A percentile compares a stretch with the other conserved stretches of the same genome.
Conservation (phyloP, 2,888 invertebrate genomes). For the Myathropa florea region DNA sequence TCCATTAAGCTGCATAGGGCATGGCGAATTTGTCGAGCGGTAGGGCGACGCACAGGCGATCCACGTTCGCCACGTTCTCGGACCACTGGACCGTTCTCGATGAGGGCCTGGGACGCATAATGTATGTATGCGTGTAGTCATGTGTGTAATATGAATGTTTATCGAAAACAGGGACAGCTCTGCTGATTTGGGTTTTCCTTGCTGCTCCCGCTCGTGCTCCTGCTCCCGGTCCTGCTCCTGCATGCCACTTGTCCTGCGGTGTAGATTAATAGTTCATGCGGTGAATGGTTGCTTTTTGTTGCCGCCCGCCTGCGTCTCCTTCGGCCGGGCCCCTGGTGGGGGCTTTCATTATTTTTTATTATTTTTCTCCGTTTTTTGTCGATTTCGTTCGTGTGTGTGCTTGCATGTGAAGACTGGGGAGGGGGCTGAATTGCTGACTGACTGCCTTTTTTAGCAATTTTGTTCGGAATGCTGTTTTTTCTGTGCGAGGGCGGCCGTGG, state of each 20-base stretch:
- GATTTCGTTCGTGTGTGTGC: background rate
- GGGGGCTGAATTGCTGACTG: slow-evolving; percentile 65
- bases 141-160: slow-evolving; percentile 67
- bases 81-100: background rate
- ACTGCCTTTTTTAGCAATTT: slow-evolving; percentile 68
- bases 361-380: slow-evolving; percentile 22
- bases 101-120: slow-evolving; percentile 6
- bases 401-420: background rate
- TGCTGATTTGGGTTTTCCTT: slow-evolving; percentile 22
- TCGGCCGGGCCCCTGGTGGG: slow-evolving; percentile 26
- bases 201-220: background rate
- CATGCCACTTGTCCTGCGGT: slow-evolving; percentile 60
- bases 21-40: slow-evolving; percentile 41
- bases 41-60: slow-evolving; percentile 2
- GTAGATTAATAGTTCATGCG: slow-evolving; percentile 70
- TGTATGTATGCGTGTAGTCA: slow-evolving; percentile 46
- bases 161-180: slow-evolving; percentile 34
- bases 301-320: slow-evolving; percentile 3
- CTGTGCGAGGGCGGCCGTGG: background rate
- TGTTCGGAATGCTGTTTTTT: slow-evolving; percentile 10
- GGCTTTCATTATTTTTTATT: slow-evolving; percentile 63
- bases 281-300: slow-evolving; percentile 55
- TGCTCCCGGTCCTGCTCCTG: background rate
- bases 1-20: slow-evolving; percentile 45
- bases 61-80: background rate